Evolutionary conservation across 2,888 invertebrate species (phyloP), one percentile per base, ranked within the genome.

Genomic region (Napeogenes sylphis): DNA sequence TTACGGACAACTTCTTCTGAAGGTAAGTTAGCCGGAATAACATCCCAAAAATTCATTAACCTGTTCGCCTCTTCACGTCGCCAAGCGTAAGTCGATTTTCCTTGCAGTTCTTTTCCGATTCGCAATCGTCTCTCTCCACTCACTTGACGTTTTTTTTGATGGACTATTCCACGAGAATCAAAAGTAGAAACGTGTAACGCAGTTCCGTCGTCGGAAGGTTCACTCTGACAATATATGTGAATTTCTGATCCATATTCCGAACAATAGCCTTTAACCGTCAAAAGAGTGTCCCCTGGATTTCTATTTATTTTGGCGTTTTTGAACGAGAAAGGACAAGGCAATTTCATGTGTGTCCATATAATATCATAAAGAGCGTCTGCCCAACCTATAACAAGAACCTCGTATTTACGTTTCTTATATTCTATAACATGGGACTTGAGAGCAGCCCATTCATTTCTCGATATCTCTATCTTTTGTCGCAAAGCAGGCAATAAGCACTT

Each of bases 161-260:
- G 61, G 2, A 10, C 12, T 32, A 56, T 21, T 42, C 56, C 61
- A 61, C 56, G 53, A 56, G 61, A 32, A 56, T 61, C 56, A 56
- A 61, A 61, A 4, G 61, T 61, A 12, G 60, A 61, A 35, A 61
- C 38, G n/a, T 61, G 60, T 38, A 61, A 45, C 30, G 42, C 30
- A 12, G 35, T 14, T 6, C 57, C 54, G 3, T 62, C 35, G 6
- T 62, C 21, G 21, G 45, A 54, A 54, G 58, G 46, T 55, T 46
- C 55, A 45, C 38, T 61, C 42, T 57, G 61, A 38, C 57, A 80
- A 69, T 58, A 58, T 2, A 58, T 58, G 38, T 53, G 30, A 42
- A 58, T 53, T 51, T 53, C 38, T 2, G 51, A 53, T 30, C 45
- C 45, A 38, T 38, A 58, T 53, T 58, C 58, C 30, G 53, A 53